Percentiles rank a stretch among this genome's conserved stretches.
Evolutionary conservation across 2,888 invertebrate species (phyloP).

Genomic region (Synergus umbraculus): DNA sequence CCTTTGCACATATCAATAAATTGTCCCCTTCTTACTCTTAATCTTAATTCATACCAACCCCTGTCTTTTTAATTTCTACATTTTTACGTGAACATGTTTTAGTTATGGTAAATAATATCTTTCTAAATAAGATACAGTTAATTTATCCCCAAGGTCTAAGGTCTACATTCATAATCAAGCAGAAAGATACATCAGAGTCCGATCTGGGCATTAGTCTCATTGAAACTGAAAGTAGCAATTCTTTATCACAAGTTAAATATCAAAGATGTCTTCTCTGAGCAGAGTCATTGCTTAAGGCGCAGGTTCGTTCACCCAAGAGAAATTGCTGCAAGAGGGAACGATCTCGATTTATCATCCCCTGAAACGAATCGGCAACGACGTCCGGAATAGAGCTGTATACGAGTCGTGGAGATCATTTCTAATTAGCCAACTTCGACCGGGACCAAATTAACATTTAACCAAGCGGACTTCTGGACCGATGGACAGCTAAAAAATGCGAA

Average conservation of each 20-base stretch:
- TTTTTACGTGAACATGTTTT: background rate
- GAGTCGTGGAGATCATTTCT: slow-evolving; percentile 64
- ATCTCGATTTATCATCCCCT: slow-evolving; percentile 62
- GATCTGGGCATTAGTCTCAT: slow-evolving; percentile 18
- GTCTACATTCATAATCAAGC: slow-evolving; percentile 15
- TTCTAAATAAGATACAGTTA: background rate
- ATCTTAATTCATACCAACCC: background rate
- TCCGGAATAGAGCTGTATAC: slow-evolving; percentile 63
- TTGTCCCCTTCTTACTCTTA: background rate
- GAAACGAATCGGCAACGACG: slow-evolving; percentile 59
- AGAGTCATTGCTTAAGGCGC: slow-evolving; percentile 14
- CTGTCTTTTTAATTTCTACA: background rate
- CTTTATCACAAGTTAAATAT: slow-evolving; percentile 25
- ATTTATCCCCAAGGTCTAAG: background rate
- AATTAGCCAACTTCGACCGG: slow-evolving; percentile 69
- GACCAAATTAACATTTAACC: slow-evolving; percentile 73
- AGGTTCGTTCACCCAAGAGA: slow-evolving; percentile 39
- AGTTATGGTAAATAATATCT: background rate
- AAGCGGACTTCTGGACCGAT: slow-evolving; percentile 64
- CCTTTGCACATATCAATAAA: background rate
- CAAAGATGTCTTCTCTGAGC: slow-evolving; percentile 9
- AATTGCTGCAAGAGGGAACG: slow-evolving; percentile 55
- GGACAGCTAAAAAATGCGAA: slow-evolving; percentile 68
- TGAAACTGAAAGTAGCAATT: slow-evolving; percentile 21
- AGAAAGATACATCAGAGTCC: slow-evolving; percentile 6